Evolutionary conservation across 1,140 invertebrate genomes (phyloP), one percentile per base, ranked within the genome.

Genomic region (Manduca sexta): DNA sequence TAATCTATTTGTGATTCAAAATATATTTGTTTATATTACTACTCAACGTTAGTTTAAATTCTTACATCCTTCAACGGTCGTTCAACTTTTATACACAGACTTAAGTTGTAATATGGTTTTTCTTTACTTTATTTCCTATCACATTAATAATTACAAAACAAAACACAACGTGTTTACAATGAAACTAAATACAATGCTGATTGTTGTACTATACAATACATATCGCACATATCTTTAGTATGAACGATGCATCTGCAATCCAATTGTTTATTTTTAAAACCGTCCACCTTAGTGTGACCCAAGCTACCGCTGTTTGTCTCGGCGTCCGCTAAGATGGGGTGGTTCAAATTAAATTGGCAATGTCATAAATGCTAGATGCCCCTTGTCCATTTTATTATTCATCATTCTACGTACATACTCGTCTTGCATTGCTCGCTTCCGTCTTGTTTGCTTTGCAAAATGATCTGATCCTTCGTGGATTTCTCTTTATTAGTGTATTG

Each of bases 181-280:
- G 21, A 26, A 26, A 1, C 21, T 5, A 26, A 56, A 68, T 56
- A 71, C 69, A 69, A 74, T 72, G 49, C 55, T 41, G 56, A 70
- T 72, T 68, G 62, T 69, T 64, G 52, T 48, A 59, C 47, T 40
- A 39, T 45, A 57, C 47, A 68, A 56, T 55, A 62, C 35, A 60
- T 33, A 39, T 53, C 41, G 42, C 46, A 61, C 56, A 60, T 60
- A 64, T 64, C 54, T 52, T 44, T 49, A 41, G n/a, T 34, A 46
- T 45, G 42, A 29, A 14, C 33, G 29, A 41, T 66, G 62, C 70
- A 69, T 64, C 51, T 71, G 52, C 49, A 42, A 46, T 64, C 63
- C 74, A 77, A 71, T 84, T 72, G 68, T 79, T 76, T 84, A 77
- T 79, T 81, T 83, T 70, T 79, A 74, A 70, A 71, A 56, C 59